These are phyloP conservation scores for Paratrypauchen microcephalus DNA, from an alignment of 2,797 vertebrate species.

Conservation along the genomic window DNA sequence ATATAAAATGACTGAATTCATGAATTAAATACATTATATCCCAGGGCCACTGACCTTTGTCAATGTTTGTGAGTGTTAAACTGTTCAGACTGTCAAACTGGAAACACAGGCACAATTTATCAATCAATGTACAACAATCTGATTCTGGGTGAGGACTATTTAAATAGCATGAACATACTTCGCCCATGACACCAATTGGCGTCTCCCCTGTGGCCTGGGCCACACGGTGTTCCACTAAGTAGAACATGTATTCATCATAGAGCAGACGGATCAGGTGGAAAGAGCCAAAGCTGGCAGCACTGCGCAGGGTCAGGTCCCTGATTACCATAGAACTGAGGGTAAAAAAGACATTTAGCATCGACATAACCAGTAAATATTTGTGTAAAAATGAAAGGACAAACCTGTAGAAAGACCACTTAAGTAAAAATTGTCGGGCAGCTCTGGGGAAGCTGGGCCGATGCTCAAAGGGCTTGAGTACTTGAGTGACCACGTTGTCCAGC, in stretches of 20 bases:
- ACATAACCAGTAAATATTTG: not conserved
- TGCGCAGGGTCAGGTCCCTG: constrained; percentile 94
- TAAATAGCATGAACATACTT: constrained; percentile 76
- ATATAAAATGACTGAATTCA: not conserved
- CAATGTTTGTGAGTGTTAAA: constrained; percentile 85
- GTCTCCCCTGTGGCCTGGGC: constrained; percentile 96
- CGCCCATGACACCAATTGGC: constrained; percentile 94
- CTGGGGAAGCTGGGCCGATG: constrained; percentile 91
- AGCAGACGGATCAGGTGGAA: constrained; percentile 98
- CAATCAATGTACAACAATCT: not conserved
- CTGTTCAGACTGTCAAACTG: constrained; percentile 92
- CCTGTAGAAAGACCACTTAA: constrained; percentile 99
- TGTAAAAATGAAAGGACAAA: constrained; percentile 36
- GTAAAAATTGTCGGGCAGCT: constrained; percentile 93
- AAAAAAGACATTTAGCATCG: not conserved
- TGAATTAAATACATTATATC: not conserved
- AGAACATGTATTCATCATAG: constrained; percentile 99
- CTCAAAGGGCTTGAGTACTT: constrained; percentile 91
- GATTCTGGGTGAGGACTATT: not conserved
- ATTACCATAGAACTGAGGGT: constrained; percentile 95
- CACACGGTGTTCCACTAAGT: constrained; percentile 95
- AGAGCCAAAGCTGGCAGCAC: constrained; percentile 96
- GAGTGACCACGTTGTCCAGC: constrained; percentile 93
- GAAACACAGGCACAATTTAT: constrained; percentile 45
- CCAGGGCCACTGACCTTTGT: constrained; percentile 85